Evolutionary conservation across 2,888 invertebrate genomes (phyloP), one percentile per base, ranked within the genome.

Genomic region (Teleiodes luculella): DNA sequence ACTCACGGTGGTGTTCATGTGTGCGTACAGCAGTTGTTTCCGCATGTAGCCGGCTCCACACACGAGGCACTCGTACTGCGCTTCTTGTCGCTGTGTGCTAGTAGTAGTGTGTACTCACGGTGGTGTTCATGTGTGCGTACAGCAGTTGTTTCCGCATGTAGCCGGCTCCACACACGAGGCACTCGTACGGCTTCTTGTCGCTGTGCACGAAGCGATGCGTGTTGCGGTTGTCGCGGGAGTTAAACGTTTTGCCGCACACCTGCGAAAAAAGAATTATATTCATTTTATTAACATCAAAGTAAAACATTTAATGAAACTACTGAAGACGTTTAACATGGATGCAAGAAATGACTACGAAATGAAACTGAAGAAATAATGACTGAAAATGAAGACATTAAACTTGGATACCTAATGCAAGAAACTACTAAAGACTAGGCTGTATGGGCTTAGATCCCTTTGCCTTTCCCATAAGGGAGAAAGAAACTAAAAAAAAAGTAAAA

Each of bases 131-230:
- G 68, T 96, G 96, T 37, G 93, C 91, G 70, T 94, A 93, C 0
- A 96, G 90, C 54, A 94, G 84, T 2, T 95, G 95, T 68, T 95
- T 96, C 8, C 96, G 86, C 95, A 96, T 96, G 70, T 94, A 96
- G 0, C 95, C 96, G 64, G 93, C 92, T 3, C 95, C 95, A 72
- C 96, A 96, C 5, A 93, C 92, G 57, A 94, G 82, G 71, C 96
- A 96, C 78, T 95, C 95, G 79, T 95, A 96, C 0, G 96, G 96
- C 67, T 96, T 96, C 75, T 95, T 95, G 74, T 95, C 94, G 68
- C 95, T 95, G 81, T 96, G 96, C 46, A 95, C 93, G 79, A 95
- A 96, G 30, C 95, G 91, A 76, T 96, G 96, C 8, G 95, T 94
- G 84, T 96, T 96, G 56, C 96, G 90, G 72, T 96, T 96, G 82